Evolutionary conservation across 2,797 vertebrate genomes (phyloP).

Genomic region (Dendrocincla tyrannina): DNA sequence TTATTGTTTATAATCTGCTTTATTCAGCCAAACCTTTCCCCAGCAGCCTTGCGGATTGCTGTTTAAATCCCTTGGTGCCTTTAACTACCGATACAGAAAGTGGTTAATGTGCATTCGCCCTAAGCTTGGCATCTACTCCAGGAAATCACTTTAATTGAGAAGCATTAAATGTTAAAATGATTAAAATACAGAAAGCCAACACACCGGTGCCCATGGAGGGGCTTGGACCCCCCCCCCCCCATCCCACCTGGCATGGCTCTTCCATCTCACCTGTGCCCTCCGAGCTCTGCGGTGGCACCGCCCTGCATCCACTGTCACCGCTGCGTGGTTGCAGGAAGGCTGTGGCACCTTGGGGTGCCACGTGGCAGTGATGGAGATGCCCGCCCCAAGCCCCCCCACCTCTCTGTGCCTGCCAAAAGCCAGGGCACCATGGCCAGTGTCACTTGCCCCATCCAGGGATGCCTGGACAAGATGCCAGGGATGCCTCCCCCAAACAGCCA

Average conservation of each 20-base stretch:
- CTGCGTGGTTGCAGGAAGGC: fast-evolving
- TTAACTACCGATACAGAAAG: slow-evolving; percentile 86
- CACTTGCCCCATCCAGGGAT: not conserved
- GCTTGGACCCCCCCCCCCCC: not conserved
- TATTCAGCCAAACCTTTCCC: slow-evolving; percentile 81
- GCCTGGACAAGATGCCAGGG: fast-evolving
- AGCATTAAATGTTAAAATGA: slow-evolving; percentile 88
- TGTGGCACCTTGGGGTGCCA: not conserved
- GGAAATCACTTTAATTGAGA: slow-evolving; percentile 87
- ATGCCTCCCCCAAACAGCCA: fast-evolving
- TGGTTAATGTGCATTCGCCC: slow-evolving; percentile 79
- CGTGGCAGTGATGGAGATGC: not conserved
- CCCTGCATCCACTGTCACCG: fast-evolving
- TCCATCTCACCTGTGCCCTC: not conserved
- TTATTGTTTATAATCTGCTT: slow-evolving; percentile 90
- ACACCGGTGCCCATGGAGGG: slow-evolving; percentile 31
- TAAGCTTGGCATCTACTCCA: slow-evolving; percentile 82
- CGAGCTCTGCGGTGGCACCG: fast-evolving
- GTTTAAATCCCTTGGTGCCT: slow-evolving; percentile 86
- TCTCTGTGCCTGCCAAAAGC: not conserved
- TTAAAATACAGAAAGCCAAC: slow-evolving; percentile 76
- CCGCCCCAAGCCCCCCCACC: not conserved
- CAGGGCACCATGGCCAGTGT: fast-evolving
- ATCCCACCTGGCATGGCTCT: not conserved
- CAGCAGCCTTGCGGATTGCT: slow-evolving; percentile 83